Base-by-base conservation (phyloP, 1,140 invertebrate genomes). In the Pemphigus obesinymphae region DNA sequence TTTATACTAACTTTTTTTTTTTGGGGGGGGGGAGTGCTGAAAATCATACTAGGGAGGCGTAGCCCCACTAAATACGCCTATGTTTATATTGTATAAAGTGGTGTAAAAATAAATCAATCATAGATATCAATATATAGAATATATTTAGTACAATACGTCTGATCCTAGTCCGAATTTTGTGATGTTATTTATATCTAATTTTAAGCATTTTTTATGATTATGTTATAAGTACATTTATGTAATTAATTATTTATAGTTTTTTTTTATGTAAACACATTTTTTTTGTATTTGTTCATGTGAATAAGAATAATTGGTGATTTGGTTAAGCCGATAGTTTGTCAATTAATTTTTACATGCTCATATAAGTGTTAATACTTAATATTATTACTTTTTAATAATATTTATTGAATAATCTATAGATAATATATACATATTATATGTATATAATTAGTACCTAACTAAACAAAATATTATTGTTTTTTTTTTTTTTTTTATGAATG, bases 81-180 rank as follows among this genome's bases (percentile, higher is more conserved):
- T n/a, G n/a, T n/a, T n/a, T n/a, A n/a, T n/a, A 75, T 53, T 76
- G 55, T 61, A 43, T 80, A 78, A 61, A 43, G 26, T 23, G 11
- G 15, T 76, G 73, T 55, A 76, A 23, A 58, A 48, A 45, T 1
- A 48, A 31, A 72, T 8, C 7, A 43, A 68, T 40, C 13, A 29
- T 72, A 70, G 37, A 3, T 76, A 29, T 43, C 53, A 61, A 31
- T 31, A 45, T 43, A 61, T 61, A 78, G 20, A 45, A 10, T 78
- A 58, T 63, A 58, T 80, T 80, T 58, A 58, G 55, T 58, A 63
- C 50, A 43, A 43, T 80, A 61, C 58, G 55, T 45, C 76, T 80
- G 76, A 80, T 80, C 76, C 76, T 80, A 80, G 76, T 80, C 76
- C 37, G 76, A 80, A 80, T 61, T 78, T 80, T 80, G 76, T 80